Evolutionary conservation across 1,140 invertebrate species (phyloP), one percentile per base, ranked within the genome.

Genomic region (Wasmannia auropunctata): DNA sequence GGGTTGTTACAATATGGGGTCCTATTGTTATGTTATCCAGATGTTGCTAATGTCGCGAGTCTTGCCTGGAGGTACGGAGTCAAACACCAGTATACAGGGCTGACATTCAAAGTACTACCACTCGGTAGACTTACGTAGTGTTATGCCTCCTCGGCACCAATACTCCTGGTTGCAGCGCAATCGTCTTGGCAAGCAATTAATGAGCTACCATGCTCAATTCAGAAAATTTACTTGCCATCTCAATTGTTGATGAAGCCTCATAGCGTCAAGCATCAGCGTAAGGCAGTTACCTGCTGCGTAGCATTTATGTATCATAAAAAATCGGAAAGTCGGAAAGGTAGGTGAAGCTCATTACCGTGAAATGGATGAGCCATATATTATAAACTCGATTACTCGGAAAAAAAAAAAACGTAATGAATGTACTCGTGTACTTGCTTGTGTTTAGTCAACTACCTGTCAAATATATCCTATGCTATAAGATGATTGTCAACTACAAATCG

Each of bases 271-370:
- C 91, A 91, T 92, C 92, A 91, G 92, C 91, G 91, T 93, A 94
- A 93, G 87, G 92, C 94, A 94, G 94, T 94, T 94, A 95, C 92
- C 93, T 94, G 94, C 94, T 94, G 93, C 94, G 81, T 93, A 94
- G 93, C 94, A 95, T 95, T 95, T 95, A 95, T 95, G 95, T 94
- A 94, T 94, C 92, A 93, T 95, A 93, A 93, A n/a, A n/a, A n/a
- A n/a, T n/a, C n/a, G n/a, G n/a, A n/a, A 92, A 95, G 94, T 95
- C 94, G 86, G 93, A 94, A 93, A 94, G 94, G 94, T 95, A 93
- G 88, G 91, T 93, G 87, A 88, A 91, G 90, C 87, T 91, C 89
- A 85, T 88, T 91, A 87, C 80, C 84, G 87, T 86, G 80, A 74
- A 85, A 62, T 88, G 10, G 74, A 88, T 88, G 89, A 90, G 87